Percentiles rank a stretch among this genome's conserved stretches.
These are phyloP conservation scores for Tachypleus tridentatus DNA, from an alignment of 1,140 invertebrate species.

Conservation along the genomic window DNA sequence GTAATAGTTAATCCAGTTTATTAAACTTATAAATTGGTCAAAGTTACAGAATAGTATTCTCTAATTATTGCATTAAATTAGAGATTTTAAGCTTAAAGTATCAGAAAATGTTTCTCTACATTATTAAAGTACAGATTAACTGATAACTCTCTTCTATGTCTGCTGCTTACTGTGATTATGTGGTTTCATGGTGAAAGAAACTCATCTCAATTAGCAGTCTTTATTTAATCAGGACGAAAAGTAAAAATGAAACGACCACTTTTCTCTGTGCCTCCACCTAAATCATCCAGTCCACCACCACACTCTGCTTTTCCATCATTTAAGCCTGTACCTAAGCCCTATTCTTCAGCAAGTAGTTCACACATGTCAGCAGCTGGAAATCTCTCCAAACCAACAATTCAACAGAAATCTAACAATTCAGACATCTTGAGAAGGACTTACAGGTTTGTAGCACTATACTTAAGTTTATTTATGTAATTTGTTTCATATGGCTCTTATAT, in stretches of 20 bases:
- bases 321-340: slow-evolving; percentile 1
- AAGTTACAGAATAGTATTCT: too few relatives aligned
- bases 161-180: too few relatives aligned
- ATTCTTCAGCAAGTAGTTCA: not conserved
- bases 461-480: not conserved
- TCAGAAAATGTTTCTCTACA: too few relatives aligned
- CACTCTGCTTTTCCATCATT: not conserved
- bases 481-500: not conserved
- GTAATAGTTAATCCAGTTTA: too few relatives aligned
- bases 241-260: slow-evolving; percentile 23
- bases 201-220: too few relatives aligned
- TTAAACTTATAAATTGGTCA: too few relatives aligned
- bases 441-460: not conserved
- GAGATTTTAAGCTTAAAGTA: too few relatives aligned
- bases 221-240: slow-evolving; percentile 30
- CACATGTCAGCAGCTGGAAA: not conserved
- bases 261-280: slow-evolving; percentile 6
- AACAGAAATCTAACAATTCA: not conserved
- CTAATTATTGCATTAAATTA: too few relatives aligned
- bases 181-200: too few relatives aligned
- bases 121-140: too few relatives aligned
- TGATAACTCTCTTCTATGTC: too few relatives aligned
- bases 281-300: slow-evolving; percentile 7
- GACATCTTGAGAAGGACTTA: slow-evolving; percentile 12
- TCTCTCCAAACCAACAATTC: not conserved